Conservation (phyloP, 2,888 invertebrate species). For the Priapulus caudatus region DNA sequence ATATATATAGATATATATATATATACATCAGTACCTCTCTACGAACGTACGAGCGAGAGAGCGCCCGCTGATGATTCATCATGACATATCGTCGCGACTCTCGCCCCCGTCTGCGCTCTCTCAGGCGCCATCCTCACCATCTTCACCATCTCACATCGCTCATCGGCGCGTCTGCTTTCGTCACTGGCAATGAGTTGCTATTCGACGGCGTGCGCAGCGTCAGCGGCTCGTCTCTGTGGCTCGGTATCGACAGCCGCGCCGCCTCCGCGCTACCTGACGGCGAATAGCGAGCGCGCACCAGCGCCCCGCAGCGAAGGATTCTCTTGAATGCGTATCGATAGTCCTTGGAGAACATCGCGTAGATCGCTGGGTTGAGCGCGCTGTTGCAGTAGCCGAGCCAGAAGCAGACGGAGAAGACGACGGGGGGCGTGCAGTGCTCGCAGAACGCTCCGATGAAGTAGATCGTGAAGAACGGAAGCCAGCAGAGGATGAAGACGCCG, state of each 20-base stretch:
- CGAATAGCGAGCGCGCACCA: conserved; percentile 10
- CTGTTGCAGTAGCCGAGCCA: conserved; percentile 97
- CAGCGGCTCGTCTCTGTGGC: conserved; percentile 6
- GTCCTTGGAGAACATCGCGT: conserved; percentile 86
- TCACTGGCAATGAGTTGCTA: no score
- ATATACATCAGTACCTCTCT: no score
- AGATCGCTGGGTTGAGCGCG: conserved; percentile 87
- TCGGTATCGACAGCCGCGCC: neutral
- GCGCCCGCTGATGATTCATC: no score
- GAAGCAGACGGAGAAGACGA: conserved; percentile 79
- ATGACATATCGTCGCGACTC: neutral
- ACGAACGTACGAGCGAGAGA: no score
- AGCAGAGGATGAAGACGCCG: conserved; percentile 89
- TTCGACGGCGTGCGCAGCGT: conserved; percentile 7
- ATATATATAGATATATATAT: no score
- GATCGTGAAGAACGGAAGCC: conserved; percentile 93
- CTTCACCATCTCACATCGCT: no score
- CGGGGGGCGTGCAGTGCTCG: conserved; percentile 47
- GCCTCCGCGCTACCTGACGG: conserved; percentile 3
- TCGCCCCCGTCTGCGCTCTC: neutral
- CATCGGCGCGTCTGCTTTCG: no score
- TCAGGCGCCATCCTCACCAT: neutral
- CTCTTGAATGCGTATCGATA: conserved; percentile 87
- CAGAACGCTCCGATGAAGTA: conserved; percentile 78
- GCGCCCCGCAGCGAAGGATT: conserved; percentile 55